A percentile compares a stretch with the other conserved stretches of the same genome.
Conservation (phyloP, 2,888 invertebrate species). For the Tromatobia lineatoria region DNA sequence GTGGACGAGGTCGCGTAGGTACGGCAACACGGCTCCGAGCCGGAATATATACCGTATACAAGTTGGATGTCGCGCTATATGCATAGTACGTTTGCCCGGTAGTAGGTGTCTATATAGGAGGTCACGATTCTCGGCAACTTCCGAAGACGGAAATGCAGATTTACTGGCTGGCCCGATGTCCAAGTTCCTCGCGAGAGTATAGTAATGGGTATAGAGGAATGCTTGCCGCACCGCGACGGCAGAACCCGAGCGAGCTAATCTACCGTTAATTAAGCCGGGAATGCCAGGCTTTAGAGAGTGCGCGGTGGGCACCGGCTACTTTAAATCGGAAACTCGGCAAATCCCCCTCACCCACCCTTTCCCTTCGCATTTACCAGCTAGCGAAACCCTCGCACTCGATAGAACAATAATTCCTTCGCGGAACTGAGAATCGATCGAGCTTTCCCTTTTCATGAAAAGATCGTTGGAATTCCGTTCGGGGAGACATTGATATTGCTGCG, state of each 20-base stretch:
- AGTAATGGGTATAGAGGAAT: slow-evolving; percentile 67
- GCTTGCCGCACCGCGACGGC: slow-evolving; percentile 58
- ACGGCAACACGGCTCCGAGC: background rate
- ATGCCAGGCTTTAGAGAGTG: slow-evolving; percentile 59
- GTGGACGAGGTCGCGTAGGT: background rate
- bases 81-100: background rate
- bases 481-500: slow-evolving; percentile 22
- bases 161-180: slow-evolving; percentile 73
- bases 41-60: slow-evolving; percentile 6
- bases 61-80: slow-evolving; percentile 14
- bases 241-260: slow-evolving; percentile 77
- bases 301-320: slow-evolving; percentile 49
- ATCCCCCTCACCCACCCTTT: slow-evolving; percentile 22
- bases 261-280: slow-evolving; percentile 79
- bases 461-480: slow-evolving; percentile 42
- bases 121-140: slow-evolving; percentile 60
- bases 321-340: slow-evolving; percentile 62
- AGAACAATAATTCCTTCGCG: slow-evolving; percentile 57
- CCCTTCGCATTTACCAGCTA: slow-evolving; percentile 32
- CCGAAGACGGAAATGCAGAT: slow-evolving; percentile 78
- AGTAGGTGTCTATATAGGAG: slow-evolving; percentile 22
- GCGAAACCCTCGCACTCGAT: background rate
- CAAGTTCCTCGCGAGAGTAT: slow-evolving; percentile 70
- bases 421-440: slow-evolving; percentile 53
- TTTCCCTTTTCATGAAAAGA: slow-evolving; percentile 25